Base-by-base conservation (phyloP, 2,113 vertebrate genomes). In the Apistogramma diplotaenia region DNA sequence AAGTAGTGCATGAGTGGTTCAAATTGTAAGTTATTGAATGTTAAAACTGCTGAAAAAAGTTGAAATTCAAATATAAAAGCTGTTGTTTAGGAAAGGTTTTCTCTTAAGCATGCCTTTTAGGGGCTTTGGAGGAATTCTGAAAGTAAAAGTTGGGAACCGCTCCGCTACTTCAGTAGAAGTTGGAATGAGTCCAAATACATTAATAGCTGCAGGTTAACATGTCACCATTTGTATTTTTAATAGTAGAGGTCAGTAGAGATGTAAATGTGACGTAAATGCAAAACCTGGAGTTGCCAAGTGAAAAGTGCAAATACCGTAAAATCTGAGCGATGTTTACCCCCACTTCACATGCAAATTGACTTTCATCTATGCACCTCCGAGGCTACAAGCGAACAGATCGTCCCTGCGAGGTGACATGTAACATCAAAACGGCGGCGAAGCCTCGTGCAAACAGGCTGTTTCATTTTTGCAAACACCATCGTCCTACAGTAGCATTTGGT, bases 401-500 rank as follows among this genome's bases (percentile, higher is more conserved):
- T 71, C 37, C 67, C 80, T 11, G 67, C n/a, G 65, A 84, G 87
- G 81, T 77, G 70, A 79, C 61, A 75, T 4, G 73, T 25, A 19
- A 23, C 53, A 11, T 55, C 29, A 11, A 23, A 56, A 74, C 88
- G 61, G 65, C 67, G 23, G 56, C n/a, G 16, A 54, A 73, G 78
- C 89, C 78, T 74, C 56, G 18, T 49, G 86, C 5, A 40, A 89
- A 74, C 90, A 78, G 60, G 54, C 81, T 84, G 81, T 89, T 89
- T 79, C 74, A 74, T 75, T 85, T 85, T 83, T 67, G 80, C 81
- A 57, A 82, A 88, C 86, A 55, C 72, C 78, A 51, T 54, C 57
- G 53, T 71, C 53, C 33, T n/a, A n/a, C n/a, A n/a, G 12, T 19
- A 51, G 82, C 90, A 90, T 90, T 89, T 91, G 91, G 58, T 87